Conservation (phyloP, 2,797 vertebrate species). For the Gambusia yucatana region DNA sequence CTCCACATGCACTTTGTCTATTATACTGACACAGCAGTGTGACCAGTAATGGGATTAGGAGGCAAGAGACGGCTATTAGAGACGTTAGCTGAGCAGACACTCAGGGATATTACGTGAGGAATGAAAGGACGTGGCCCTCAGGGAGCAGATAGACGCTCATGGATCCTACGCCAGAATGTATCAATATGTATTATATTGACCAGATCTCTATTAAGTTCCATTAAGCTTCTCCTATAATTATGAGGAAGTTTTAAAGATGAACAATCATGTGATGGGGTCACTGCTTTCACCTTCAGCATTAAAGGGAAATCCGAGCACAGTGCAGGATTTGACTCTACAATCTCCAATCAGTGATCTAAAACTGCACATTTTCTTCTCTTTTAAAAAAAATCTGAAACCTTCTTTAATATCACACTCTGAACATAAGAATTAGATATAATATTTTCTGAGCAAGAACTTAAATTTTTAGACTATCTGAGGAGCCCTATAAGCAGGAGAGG, state of each 20-base stretch:
- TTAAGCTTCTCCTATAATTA: slow-evolving; percentile 44
- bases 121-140: slow-evolving; percentile 34
- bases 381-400: neutral
- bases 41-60: slow-evolving; percentile 74
- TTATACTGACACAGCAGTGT: slow-evolving; percentile 56
- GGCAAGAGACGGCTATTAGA: slow-evolving; percentile 47
- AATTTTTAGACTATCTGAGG: neutral
- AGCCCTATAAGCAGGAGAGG: neutral
- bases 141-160: slow-evolving; percentile 25
- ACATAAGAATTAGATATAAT: neutral
- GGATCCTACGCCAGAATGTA: slow-evolving; percentile 27
- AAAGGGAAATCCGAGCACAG: neutral
- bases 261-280: slow-evolving; percentile 27
- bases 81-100: slow-evolving; percentile 50
- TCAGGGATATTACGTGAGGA: slow-evolving; percentile 59
- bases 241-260: slow-evolving; percentile 28
- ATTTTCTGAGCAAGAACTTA: neutral
- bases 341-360: slow-evolving; percentile 9
- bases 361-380: neutral
- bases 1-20: slow-evolving; percentile 41
- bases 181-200: slow-evolving; percentile 59
- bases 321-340: neutral
- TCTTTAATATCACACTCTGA: neutral
- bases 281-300: slow-evolving; percentile 47
- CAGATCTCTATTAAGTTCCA: slow-evolving; percentile 42